These are phyloP conservation scores for Bolinopsis microptera DNA, from an alignment of 37 sponge, comb jelly and placozoan species.

Conservation along the genomic window DNA sequence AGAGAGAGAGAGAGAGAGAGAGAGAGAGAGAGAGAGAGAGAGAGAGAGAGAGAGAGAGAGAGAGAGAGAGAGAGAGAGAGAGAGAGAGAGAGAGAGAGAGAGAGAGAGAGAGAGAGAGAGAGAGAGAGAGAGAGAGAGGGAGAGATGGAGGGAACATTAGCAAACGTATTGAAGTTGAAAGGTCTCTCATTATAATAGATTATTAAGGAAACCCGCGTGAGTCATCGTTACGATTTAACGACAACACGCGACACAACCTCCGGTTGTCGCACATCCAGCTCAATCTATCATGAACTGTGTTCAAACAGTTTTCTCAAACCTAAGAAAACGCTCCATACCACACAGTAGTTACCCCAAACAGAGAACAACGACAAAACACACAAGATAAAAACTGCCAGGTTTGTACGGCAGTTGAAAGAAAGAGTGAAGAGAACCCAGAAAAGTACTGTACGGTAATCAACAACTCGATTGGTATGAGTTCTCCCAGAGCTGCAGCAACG, in stretches of 20 bases:
- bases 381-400: no score
- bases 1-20: not conserved
- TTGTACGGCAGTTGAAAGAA: not conserved
- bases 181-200: no score
- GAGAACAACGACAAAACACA: no score
- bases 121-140: not conserved
- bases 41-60: not conserved
- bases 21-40: not conserved
- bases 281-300: no score
- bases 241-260: no score
- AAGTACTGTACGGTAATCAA: not conserved
- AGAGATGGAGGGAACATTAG: not conserved
- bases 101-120: slow-evolving; percentile 7
- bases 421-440: not conserved
- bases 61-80: not conserved
- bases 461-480: not conserved
- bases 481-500: not conserved
- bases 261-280: no score
- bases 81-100: no score
- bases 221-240: no score
- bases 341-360: no score
- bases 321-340: no score
- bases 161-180: not conserved
- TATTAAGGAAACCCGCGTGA: no score
- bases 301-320: no score